phyloP scores from a whole-genome alignment of 1,140 invertebrate genomes.

The Procambarus clarkii region DNA sequence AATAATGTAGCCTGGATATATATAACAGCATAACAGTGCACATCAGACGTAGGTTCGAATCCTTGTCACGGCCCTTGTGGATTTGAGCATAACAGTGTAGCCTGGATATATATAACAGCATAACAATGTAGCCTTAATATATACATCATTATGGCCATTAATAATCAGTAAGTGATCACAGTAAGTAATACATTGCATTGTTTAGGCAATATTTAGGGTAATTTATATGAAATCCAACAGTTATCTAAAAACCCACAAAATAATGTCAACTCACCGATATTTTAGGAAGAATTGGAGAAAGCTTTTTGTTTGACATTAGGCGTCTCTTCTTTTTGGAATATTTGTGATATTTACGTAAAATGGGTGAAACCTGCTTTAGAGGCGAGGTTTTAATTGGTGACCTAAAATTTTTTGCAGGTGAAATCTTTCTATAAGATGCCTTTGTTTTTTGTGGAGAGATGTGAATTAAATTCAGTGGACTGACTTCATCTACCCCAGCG shows the following conservation, averaged over 20 bases:
- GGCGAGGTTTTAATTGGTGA: slow-evolving; percentile 59
- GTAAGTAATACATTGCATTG: too few relatives aligned
- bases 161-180: too few relatives aligned
- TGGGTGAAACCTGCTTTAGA: slow-evolving; percentile 54
- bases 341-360: slow-evolving; percentile 51
- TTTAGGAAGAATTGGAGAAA: slow-evolving; percentile 54
- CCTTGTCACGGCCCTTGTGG: too few relatives aligned
- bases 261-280: slow-evolving; percentile 6
- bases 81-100: too few relatives aligned
- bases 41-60: too few relatives aligned
- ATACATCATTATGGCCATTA: too few relatives aligned
- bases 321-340: slow-evolving; percentile 45
- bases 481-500: background rate
- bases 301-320: slow-evolving; percentile 22
- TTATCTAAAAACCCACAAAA: too few relatives aligned
- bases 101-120: too few relatives aligned
- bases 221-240: background rate
- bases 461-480: background rate
- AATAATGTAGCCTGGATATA: too few relatives aligned
- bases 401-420: slow-evolving; percentile 42
- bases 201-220: background rate
- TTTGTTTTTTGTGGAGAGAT: slow-evolving; percentile 11
- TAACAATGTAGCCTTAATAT: too few relatives aligned
- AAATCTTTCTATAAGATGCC: slow-evolving; percentile 25
- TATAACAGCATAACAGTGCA: too few relatives aligned